These are phyloP conservation scores for Semaprochilodus insignis DNA, from an alignment of 2,797 vertebrate genomes.

Conservation along the genomic window DNA sequence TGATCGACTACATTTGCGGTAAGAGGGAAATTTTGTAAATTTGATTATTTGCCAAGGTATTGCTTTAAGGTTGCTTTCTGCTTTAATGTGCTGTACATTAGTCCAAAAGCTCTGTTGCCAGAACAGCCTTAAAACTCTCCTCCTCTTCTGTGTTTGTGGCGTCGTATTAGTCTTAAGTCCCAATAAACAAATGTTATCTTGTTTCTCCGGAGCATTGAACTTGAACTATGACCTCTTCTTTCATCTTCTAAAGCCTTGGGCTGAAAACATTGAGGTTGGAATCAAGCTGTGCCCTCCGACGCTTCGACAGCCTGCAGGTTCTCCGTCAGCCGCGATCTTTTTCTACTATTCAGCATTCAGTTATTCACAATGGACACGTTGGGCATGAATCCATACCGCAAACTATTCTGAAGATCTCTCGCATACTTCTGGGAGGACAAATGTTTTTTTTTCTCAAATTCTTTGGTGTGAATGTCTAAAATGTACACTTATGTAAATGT, in stretches of 20 bases:
- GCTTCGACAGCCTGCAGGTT: slow-evolving; percentile 36
- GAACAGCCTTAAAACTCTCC: not conserved
- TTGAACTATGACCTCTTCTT: slow-evolving; percentile 65
- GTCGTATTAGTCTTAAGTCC: slow-evolving; percentile 33
- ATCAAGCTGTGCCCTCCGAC: slow-evolving; percentile 52
- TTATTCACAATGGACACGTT: slow-evolving; percentile 44
- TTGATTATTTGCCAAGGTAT: too few relatives aligned
- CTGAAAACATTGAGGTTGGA: slow-evolving; percentile 31
- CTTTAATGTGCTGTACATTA: not conserved
- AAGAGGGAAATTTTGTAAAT: not conserved
- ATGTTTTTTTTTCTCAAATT: slow-evolving; percentile 13
- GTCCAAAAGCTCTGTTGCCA: not conserved
- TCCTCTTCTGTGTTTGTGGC: slow-evolving; percentile 1
- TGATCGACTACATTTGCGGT: not conserved
- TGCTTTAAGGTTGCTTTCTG: not conserved
- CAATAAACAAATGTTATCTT: slow-evolving; percentile 41
- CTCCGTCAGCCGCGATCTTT: not conserved
- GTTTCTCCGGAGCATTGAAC: slow-evolving; percentile 60
- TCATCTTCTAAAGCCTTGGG: slow-evolving; percentile 48
- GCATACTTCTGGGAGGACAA: slow-evolving; percentile 25
- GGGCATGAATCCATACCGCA: slow-evolving; percentile 33
- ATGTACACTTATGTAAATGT: slow-evolving; percentile 34
- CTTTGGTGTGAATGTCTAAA: slow-evolving; percentile 14
- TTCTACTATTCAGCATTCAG: slow-evolving; percentile 31
- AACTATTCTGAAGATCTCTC: slow-evolving; percentile 29